A percentile compares a stretch with the other conserved stretches of the same genome.
Evolutionary conservation across 1,140 invertebrate species (phyloP).

Genomic region (Psilanteris sp.): DNA sequence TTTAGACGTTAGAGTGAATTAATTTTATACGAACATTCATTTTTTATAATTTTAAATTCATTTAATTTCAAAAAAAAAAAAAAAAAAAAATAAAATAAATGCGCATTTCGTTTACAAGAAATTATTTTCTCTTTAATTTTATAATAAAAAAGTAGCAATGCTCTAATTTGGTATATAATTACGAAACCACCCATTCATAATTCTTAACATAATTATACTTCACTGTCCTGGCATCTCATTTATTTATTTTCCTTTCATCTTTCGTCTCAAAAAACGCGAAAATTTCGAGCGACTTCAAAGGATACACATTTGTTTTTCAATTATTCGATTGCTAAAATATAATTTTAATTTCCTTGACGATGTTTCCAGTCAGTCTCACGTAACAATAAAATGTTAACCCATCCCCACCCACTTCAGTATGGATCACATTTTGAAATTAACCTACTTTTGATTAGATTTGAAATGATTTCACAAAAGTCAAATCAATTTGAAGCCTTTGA

Average conservation of each 20-base stretch:
- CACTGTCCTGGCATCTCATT: not conserved
- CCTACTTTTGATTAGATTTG: conserved; percentile 33
- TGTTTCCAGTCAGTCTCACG: not conserved
- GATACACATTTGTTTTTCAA: conserved; percentile 29
- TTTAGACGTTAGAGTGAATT: too few species aligned
- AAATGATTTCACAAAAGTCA: conserved; percentile 35
- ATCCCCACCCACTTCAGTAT: not conserved
- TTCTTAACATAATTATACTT: not conserved
- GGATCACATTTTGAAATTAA: conserved; percentile 34
- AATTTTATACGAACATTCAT: too few species aligned
- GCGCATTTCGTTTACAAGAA: too few species aligned
- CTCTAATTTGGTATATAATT: too few species aligned
- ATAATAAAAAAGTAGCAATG: too few species aligned
- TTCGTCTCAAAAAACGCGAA: not conserved
- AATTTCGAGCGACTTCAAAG: conserved; percentile 4
- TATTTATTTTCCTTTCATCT: conserved; percentile 1
- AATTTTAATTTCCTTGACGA: conserved; percentile 5
- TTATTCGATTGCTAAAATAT: conserved; percentile 11
- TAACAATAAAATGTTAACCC: conserved; percentile 26
- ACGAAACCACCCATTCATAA: too few species aligned
- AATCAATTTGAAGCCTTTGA: conserved; percentile 55
- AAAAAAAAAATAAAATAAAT: too few species aligned
- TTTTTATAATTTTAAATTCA: too few species aligned
- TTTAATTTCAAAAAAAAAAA: too few species aligned
- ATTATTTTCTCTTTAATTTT: too few species aligned